phyloP scores from a whole-genome alignment of 2,888 invertebrate species.

The Scaptomyza caliginosa region DNA sequence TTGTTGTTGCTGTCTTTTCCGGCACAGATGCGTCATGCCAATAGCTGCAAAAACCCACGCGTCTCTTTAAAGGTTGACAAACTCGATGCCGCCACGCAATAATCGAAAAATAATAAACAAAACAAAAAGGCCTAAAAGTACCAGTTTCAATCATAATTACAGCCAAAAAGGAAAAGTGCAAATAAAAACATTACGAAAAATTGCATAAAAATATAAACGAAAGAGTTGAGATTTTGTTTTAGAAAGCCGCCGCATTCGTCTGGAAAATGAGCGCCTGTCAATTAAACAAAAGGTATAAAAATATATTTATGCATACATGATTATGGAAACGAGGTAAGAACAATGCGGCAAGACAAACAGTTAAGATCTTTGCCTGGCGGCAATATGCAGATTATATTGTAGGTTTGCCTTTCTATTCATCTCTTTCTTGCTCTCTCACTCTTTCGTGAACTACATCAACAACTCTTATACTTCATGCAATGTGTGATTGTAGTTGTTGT shows the following conservation, averaged over 20 bases:
- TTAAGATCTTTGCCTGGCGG: conserved; percentile 48
- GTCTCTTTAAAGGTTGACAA: conserved; percentile 60
- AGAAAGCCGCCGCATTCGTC: conserved; percentile 62
- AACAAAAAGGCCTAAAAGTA: conserved; percentile 38
- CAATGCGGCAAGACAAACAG: conserved; percentile 57
- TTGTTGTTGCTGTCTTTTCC: conserved; percentile 5
- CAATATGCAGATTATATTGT: conserved; percentile 68
- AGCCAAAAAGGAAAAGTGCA: conserved; percentile 56
- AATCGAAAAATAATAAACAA: conserved; percentile 14
- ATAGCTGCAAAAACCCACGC: conserved; percentile 36
- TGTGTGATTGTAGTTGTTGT: conserved; percentile 49
- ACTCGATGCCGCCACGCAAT: conserved; percentile 63
- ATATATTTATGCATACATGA: conserved; percentile 31
- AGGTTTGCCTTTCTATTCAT: conserved; percentile 17
- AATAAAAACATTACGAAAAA: conserved; percentile 42
- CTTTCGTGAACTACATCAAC: too few relatives aligned
- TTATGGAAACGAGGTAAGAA: conserved; percentile 55
- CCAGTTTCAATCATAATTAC: conserved; percentile 69
- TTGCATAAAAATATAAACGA: conserved; percentile 37
- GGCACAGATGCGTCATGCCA: conserved; percentile 50
- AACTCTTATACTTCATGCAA: conserved; percentile 27
- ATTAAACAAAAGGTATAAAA: conserved; percentile 31
- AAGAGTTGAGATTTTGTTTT: conserved; percentile 23
- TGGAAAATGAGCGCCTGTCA: conserved; percentile 72
- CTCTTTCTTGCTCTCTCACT: not conserved